Base-by-base conservation (phyloP, 2,113 vertebrate genomes). In the Myrmophylax atrothorax region DNA sequence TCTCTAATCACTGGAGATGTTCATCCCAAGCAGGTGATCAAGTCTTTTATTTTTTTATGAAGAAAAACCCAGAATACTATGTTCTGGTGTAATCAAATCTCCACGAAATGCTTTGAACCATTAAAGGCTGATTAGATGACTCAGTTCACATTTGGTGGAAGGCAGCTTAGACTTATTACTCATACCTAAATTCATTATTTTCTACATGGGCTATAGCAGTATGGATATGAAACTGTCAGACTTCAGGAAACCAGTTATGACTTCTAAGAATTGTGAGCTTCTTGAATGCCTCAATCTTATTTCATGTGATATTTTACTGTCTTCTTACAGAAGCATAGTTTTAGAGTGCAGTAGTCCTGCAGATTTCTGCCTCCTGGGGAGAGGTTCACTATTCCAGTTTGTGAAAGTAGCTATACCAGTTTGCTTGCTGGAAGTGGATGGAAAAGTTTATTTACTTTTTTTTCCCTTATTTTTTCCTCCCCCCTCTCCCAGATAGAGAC, bases 81-180 rank as follows among this genome's bases (percentile, higher is more conserved):
- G 26, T 80, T 83, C 55, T 67, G 1, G 0, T 26, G 15, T 91
- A 93, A 93, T 75, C 33, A 79, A n/a, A 90, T 90, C 40, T 81
- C 31, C 26, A 79, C 44, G 46, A 78, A 86, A 63, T 80, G 15
- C 76, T 86, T 83, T 6, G 9, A 84, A 67, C 20, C 16, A 33
- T 77, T 89, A 78, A 84, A 89, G 33, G 38, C 12, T 84, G 38
- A 84, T 89, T 87, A 95, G 73, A 50, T 92, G 56, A 88, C 88
- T 79, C 73, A 84, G 42, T 6, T 86, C 14, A 12, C 63, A 78
- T 89, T 87, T 69, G 40, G 37, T 64, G 49, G 49, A 87, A 83
- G 56, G 66, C 31, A 68, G 12, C 38, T 84, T 78, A 67, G 78
- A 44, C 62, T 60, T 87, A 56, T 55, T 87, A 53, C 20, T 87